These are phyloP conservation scores for Trogon melanurus DNA, from an alignment of 2,113 vertebrate genomes.

Conservation along the genomic window DNA sequence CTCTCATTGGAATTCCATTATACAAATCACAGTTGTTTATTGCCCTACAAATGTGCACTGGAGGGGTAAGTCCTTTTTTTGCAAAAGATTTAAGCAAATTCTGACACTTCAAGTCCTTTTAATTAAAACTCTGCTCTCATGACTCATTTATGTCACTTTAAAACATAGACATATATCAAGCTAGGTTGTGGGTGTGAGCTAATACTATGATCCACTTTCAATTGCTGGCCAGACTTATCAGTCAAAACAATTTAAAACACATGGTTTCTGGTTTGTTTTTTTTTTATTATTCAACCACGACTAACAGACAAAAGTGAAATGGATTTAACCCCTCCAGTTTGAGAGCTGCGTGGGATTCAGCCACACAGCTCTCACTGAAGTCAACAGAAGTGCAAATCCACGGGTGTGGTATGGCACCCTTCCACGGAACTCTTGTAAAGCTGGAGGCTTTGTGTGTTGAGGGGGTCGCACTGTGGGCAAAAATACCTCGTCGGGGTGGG, in stretches of 20 bases:
- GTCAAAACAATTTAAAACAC: constrained; percentile 58
- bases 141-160: constrained; percentile 31
- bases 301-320: not conserved
- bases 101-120: constrained; percentile 14
- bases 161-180: not conserved
- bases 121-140: constrained; percentile 29
- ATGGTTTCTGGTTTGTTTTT: constrained; percentile 5
- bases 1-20: not conserved
- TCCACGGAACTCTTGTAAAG: not conserved
- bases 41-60: not conserved
- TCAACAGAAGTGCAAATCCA: constrained; percentile 29
- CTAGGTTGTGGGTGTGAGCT: constrained; percentile 8
- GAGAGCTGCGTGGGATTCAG: constrained; percentile 22
- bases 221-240: constrained; percentile 57
- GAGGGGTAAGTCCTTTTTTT: not conserved
- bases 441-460: not conserved
- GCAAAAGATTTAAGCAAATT: not conserved
- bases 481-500: not conserved
- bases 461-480: not conserved
- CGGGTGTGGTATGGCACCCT: constrained; percentile 8
- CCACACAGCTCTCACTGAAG: not conserved
- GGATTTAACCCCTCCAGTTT: constrained; percentile 33
- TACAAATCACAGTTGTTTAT: not conserved
- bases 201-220: constrained; percentile 44
- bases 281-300: not conserved